Conservation (phyloP, 2,888 invertebrate genomes). For the Melanotus villosus region DNA sequence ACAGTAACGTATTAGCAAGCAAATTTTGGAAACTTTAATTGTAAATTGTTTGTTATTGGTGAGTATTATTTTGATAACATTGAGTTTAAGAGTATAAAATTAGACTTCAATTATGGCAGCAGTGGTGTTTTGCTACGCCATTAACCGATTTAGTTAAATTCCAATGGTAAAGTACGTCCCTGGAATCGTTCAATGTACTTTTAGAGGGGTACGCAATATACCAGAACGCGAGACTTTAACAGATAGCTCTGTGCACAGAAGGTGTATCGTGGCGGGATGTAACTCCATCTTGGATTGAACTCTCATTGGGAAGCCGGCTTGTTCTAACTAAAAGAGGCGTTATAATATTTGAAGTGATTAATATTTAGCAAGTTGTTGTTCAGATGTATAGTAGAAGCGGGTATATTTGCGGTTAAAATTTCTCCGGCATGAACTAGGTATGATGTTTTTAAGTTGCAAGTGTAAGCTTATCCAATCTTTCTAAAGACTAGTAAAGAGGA, state of each 20-base stretch:
- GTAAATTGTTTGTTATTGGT: no score
- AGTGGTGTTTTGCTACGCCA: background rate
- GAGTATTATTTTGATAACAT: no score
- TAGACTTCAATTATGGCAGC: background rate
- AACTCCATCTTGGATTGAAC: constrained; percentile 86
- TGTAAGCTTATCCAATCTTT: constrained; percentile 66
- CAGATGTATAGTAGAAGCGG: constrained; percentile 61
- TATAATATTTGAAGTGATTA: constrained; percentile 52
- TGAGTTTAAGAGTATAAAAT: no score
- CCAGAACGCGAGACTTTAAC: constrained; percentile 65
- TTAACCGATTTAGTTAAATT: background rate
- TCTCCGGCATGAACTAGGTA: constrained; percentile 83
- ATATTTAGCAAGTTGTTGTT: constrained; percentile 43
- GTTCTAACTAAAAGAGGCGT: constrained; percentile 68
- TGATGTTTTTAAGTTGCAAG: constrained; percentile 67
- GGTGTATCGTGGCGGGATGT: constrained; percentile 76
- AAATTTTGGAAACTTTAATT: no score
- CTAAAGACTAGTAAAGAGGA: constrained; percentile 70
- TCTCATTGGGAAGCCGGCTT: constrained; percentile 81
- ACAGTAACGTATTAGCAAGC: no score
- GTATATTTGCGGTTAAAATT: constrained; percentile 72
- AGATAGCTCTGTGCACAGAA: constrained; percentile 61
- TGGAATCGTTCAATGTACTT: constrained; percentile 71
- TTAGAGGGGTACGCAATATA: constrained; percentile 71
- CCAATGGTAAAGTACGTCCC: constrained; percentile 64